Evolutionary conservation across 2,113 vertebrate species (phyloP).

Genomic region (Oreotrochilus melanogaster): DNA sequence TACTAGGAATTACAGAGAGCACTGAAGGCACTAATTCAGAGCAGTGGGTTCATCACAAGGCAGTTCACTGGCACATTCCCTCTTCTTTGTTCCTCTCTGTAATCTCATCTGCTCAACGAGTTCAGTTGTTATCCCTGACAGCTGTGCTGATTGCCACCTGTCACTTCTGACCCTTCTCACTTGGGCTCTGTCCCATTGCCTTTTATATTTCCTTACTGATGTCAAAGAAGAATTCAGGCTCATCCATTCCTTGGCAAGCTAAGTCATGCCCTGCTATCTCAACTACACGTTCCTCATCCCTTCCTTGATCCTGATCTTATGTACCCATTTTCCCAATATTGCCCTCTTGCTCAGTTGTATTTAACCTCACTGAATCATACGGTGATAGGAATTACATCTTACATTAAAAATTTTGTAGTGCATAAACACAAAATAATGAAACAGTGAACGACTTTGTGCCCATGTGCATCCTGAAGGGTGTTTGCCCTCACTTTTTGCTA

Average conservation of each 20-base stretch:
- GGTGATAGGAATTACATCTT: not conserved
- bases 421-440: not conserved
- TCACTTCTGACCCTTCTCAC: not conserved
- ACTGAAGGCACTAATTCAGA: not conserved
- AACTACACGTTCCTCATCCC: not conserved
- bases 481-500: not conserved
- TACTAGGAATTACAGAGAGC: not conserved
- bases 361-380: not conserved
- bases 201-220: not conserved
- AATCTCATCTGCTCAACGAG: not conserved
- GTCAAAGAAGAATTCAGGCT: not conserved
- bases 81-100: not conserved
- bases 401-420: not conserved
- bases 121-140: not conserved
- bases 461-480: rapidly evolving
- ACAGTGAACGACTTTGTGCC: not conserved
- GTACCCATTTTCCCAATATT: not conserved
- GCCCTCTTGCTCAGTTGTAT: not conserved
- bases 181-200: not conserved
- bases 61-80: not conserved
- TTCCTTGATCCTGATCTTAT: not conserved
- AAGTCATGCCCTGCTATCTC: not conserved
- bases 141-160: not conserved
- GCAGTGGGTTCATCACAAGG: not conserved
- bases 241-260: not conserved